phyloP scores from a whole-genome alignment of 1,140 invertebrate genomes.

The Anadara kagoshimensis region DNA sequence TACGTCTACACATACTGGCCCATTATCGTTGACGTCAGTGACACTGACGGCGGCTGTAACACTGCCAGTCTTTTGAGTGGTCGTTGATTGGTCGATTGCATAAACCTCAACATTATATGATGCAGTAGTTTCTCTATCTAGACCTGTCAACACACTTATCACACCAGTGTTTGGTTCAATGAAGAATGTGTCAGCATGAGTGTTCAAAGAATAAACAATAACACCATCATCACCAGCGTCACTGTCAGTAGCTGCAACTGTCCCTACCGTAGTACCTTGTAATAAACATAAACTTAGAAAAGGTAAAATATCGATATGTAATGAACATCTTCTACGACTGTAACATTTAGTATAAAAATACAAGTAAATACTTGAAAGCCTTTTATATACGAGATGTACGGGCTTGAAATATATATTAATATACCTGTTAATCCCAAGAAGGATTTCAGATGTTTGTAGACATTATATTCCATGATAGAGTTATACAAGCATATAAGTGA shows the following conservation, averaged over 20 bases:
- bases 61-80: not conserved
- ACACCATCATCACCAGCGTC: constrained; percentile 10
- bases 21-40: constrained; percentile 42
- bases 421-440: no score
- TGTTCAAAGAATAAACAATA: constrained; percentile 13
- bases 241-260: constrained; percentile 1
- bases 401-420: no score
- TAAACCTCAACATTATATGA: constrained; percentile 80
- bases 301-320: no score
- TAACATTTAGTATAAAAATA: no score
- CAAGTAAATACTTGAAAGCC: no score
- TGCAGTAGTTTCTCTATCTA: constrained; percentile 22
- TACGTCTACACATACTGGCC: constrained; percentile 4
- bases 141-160: not conserved
- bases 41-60: constrained; percentile 76
- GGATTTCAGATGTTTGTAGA: no score
- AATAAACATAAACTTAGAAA: no score
- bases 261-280: constrained; percentile 4
- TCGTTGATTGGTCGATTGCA: constrained; percentile 18
- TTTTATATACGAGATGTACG: no score
- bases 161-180: constrained; percentile 14
- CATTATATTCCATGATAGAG: no score
- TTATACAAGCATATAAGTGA: no score
- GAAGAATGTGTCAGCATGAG: constrained; percentile 12
- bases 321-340: no score